Base-by-base conservation (phyloP, 2,113 vertebrate species). In the Bothrops jararaca region DNA sequence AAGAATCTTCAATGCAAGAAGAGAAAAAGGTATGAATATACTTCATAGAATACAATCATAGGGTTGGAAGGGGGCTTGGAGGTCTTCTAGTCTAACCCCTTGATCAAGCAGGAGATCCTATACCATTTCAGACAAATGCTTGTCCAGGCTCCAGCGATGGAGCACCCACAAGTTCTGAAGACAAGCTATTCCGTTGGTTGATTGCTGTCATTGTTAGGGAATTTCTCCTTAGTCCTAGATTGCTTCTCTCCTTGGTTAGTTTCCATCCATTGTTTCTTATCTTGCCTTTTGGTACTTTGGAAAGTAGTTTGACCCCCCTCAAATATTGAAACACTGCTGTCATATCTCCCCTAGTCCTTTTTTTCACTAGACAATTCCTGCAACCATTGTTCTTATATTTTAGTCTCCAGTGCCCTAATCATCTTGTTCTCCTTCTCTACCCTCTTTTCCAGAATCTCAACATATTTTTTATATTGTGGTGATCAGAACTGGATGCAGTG, bases 1-100 rank as follows among this genome's bases (percentile, higher is more conserved):
- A 97, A 45, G 97, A 97, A 2, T 18, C 11, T 1, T 80, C 90
- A 39, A 96, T 96, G 74, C 95, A 95, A 92, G 97, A 98, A 89
- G 97, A 97, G 93, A 96, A 89, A 95, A 97, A 97, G 97, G 98
- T 98, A 54, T 91, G 89, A 56, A 23, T 90, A 15, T 56, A 45
- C 54, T 88, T 39, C 48, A 45, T 91, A 34, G n/a, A 23, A 26
- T 26, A 48, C 24, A 42, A 89, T 12, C 20, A 34, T 69, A 69
- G 29, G 12, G 29, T 29, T 15, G 5, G 12, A n/a, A n/a, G n/a
- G 29, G 12, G 64, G 12, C 64, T n/a, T 69, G 29, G 60, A n/a
- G 56, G 60, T 64, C 60, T 64, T 64, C 60, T 29, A 64, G 60
- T n/a, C 60, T 29, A 69, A 69, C 29, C 60, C 29, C 12, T 4